Conservation (phyloP, 2,113 vertebrate genomes). For the Echinops telfairi region DNA sequence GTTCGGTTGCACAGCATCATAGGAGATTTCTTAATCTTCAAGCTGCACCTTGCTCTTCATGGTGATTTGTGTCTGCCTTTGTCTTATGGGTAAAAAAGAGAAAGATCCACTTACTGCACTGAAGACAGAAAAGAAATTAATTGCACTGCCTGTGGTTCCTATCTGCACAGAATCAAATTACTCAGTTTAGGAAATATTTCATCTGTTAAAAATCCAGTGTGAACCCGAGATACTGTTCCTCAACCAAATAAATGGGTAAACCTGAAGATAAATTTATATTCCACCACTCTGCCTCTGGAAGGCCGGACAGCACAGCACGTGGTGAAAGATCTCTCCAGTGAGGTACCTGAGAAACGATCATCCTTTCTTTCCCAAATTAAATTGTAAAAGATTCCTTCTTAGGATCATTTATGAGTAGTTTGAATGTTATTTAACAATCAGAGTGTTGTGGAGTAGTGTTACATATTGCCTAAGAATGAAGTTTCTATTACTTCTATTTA, state of each 20-base stretch:
- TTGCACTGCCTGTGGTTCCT: slow-evolving; percentile 80
- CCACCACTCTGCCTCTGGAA: slow-evolving; percentile 70
- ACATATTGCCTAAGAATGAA: slow-evolving; percentile 75
- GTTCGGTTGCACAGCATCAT: slow-evolving; percentile 47
- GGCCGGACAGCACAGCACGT: slow-evolving; percentile 56
- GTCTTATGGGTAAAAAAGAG: slow-evolving; percentile 72
- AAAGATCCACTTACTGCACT: slow-evolving; percentile 68
- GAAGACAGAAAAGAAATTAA: slow-evolving; percentile 83
- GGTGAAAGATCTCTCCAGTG: slow-evolving; percentile 63
- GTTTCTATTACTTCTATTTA: slow-evolving; percentile 82
- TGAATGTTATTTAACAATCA: slow-evolving; percentile 80
- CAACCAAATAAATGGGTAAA: slow-evolving; percentile 68
- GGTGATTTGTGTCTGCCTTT: slow-evolving; percentile 78
- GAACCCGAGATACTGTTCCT: slow-evolving; percentile 55
- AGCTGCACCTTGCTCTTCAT: slow-evolving; percentile 75
- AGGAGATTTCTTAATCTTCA: slow-evolving; percentile 79
- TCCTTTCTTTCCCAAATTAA: slow-evolving; percentile 74
- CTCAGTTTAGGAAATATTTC: slow-evolving; percentile 83
- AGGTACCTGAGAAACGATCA: slow-evolving; percentile 60
- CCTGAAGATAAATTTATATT: slow-evolving; percentile 76
- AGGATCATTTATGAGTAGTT: slow-evolving; percentile 76
- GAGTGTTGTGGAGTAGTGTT: slow-evolving; percentile 63
- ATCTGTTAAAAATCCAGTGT: slow-evolving; percentile 80
- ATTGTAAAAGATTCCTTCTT: slow-evolving; percentile 79
- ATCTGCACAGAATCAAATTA: slow-evolving; percentile 84